These are phyloP conservation scores for Darevskia mixta DNA, from an alignment of 2,797 vertebrate species.

Conservation along the genomic window DNA sequence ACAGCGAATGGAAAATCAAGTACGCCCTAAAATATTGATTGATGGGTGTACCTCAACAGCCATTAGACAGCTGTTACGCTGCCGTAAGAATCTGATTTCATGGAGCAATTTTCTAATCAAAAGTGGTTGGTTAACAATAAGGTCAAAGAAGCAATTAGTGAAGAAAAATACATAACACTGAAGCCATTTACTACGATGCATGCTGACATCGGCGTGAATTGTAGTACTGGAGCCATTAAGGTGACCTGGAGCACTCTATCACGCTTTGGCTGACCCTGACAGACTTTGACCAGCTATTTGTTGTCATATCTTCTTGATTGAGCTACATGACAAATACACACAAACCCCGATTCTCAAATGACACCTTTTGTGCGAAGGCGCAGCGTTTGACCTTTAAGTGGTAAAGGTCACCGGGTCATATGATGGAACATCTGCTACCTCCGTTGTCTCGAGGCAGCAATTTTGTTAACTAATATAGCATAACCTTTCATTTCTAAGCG, in stretches of 20 bases:
- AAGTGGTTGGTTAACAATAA: conserved; percentile 70
- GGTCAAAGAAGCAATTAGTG: conserved; percentile 70
- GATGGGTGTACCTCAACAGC: conserved; percentile 10
- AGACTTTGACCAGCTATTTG: conserved; percentile 71
- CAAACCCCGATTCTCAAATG: conserved; percentile 61
- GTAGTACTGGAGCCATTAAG: conserved; percentile 59
- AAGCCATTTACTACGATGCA: conserved; percentile 49
- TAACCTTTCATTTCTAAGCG: conserved; percentile 34
- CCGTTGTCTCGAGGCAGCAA: conserved; percentile 66
- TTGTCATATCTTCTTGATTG: conserved; percentile 73
- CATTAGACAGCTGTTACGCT: conserved; percentile 50
- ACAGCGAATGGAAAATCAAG: conserved; percentile 28
- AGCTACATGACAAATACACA: conserved; percentile 73
- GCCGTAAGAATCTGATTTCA: not conserved
- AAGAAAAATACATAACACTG: conserved; percentile 14
- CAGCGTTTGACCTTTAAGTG: conserved; percentile 76
- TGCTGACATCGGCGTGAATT: conserved; percentile 58
- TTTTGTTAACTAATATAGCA: conserved; percentile 65
- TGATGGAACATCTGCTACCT: conserved; percentile 69
- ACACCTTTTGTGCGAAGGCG: conserved; percentile 65
- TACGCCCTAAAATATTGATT: conserved; percentile 37
- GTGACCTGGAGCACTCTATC: conserved; percentile 67
- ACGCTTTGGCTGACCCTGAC: conserved; percentile 71
- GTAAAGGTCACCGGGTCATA: conserved; percentile 67
- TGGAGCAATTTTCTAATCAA: conserved; percentile 63